Evolutionary conservation across 2,888 invertebrate species (phyloP), one percentile per base, ranked within the genome.

Genomic region (Mythimna vitellina): DNA sequence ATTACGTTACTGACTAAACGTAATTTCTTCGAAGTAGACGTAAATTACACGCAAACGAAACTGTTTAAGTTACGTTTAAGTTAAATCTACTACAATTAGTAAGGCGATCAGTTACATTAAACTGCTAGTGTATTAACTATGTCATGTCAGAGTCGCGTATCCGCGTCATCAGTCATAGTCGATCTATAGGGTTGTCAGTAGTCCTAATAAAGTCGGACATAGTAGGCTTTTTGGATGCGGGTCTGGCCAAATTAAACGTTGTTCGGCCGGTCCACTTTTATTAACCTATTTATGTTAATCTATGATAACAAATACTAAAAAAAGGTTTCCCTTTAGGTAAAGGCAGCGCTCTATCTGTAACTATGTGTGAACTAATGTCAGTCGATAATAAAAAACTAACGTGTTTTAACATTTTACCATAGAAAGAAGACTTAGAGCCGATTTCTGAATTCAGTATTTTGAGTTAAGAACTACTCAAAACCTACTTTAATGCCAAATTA

Each of bases 91-190:
- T 29, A 29, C 67, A 83, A 75, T 83, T 68, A 70, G 53, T 80
- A 20, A 42, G 51, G 22, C 57, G 35, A 74, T 74, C 67, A 66
- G 61, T 80, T 29, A 60, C 38, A 68, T 63, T 70, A 72, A 76
- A 63, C 56, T 62, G 29, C 29, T 68, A 53, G 56, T 32, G n/a
- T 57, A 70, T 69, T 65, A 71, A 64, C 54, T 80, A 49, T 80
- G 80, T 70, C 78, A 65, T 54, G 83, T 80, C 81, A 35, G 22
- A 70, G n/a, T 17, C 32, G 67, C 67, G 73, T 68, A 74, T 81
- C 67, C 70, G 74, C 70, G 68, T 82, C 80, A 86, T 86, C 83
- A 72, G 46, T 82, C 80, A 85, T 74, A 71, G 53, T 51, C 42
- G 65, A 57, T 64, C 51, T 32, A 65, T 63, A 63, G 62, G 69